Evolutionary conservation across 1,140 invertebrate genomes (phyloP), one percentile per base, ranked within the genome.

Genomic region (Scaptomyza montana): DNA sequence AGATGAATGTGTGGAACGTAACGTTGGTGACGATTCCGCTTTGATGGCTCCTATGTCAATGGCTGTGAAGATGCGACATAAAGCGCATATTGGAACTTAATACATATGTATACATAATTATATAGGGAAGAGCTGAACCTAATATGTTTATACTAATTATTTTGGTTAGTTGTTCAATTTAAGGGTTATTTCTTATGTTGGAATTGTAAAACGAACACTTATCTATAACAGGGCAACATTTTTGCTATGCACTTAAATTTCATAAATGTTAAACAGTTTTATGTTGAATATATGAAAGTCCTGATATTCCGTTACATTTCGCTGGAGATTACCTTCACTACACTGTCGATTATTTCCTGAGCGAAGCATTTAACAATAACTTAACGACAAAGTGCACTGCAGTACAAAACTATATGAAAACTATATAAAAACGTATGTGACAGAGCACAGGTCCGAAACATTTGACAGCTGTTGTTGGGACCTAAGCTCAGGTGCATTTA

Each of bases 1-100:
- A n/a, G 86, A 86, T 13, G 86, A 86, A 43, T 80, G 74, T 36
- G 80, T 70, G n/a, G 85, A 89, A 8, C 74, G 66, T 30, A 59
- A 30, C 16, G 55, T 66, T 49, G 49, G 41, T n/a, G 72, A 50
- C 12, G 30, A 7, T 36, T 25, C n/a, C n/a, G 53, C 10, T 59
- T 16, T 6, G 54, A 19, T 43, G 19, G 51, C 46, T 51, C 45
- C 59, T 53, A 54, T 30, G 41, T 74, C 49, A 61, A 51, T 69
- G 63, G 72, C 66, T 70, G 72, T 62, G 64, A 55, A 73, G 45
- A 51, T 33, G 71, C 46, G 46, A 70, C 69, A 33, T 13, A 33
- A 59, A 19, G 28, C 25, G 54, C 21, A 33, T 16, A 59, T 9
- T 28, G 19, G 47, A 49, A 12, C 47, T 28, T 49, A 49, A 49